Percentiles rank a stretch among this genome's conserved stretches.
These are phyloP conservation scores for Loripinus fragilis DNA, from an alignment of 2,888 invertebrate species.

Conservation along the genomic window DNA sequence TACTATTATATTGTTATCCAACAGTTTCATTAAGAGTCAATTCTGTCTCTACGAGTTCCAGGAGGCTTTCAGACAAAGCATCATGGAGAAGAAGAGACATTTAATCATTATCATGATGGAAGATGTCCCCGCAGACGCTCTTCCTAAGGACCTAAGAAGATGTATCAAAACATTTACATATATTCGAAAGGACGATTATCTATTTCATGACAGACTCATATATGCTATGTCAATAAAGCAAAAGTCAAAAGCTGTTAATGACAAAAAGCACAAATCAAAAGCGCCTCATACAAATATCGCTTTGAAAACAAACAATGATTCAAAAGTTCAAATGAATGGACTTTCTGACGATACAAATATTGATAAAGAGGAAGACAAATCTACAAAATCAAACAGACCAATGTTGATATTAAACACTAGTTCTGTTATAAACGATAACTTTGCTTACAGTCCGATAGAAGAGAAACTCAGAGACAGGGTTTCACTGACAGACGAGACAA, in stretches of 20 bases:
- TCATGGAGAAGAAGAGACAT: constrained; percentile 89
- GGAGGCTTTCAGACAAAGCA: constrained; percentile 91
- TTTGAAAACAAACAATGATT: neutral
- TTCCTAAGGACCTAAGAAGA: constrained; percentile 64
- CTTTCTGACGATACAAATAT: neutral
- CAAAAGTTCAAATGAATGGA: neutral
- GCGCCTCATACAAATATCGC: neutral
- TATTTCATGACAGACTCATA: constrained; percentile 61
- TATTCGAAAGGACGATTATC: constrained; percentile 61
- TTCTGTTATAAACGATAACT: neutral
- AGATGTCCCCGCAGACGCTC: constrained; percentile 91
- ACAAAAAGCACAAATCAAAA: neutral
- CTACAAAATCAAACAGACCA: neutral
- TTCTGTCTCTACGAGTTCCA: constrained; percentile 96
- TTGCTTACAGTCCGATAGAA: neutral
- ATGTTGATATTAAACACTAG: neutral
- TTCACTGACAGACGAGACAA: neutral
- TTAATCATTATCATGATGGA: constrained; percentile 93
- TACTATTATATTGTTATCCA: constrained; percentile 94
- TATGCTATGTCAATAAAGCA: constrained; percentile 59
- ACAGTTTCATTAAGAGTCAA: constrained; percentile 95
- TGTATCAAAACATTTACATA: constrained; percentile 69
- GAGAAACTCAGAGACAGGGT: neutral
- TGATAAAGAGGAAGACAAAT: neutral
- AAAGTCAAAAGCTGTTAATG: constrained; percentile 25